These are phyloP conservation scores for Protodeltote pygarga DNA, from an alignment of 2,888 invertebrate species.

Conservation along the genomic window DNA sequence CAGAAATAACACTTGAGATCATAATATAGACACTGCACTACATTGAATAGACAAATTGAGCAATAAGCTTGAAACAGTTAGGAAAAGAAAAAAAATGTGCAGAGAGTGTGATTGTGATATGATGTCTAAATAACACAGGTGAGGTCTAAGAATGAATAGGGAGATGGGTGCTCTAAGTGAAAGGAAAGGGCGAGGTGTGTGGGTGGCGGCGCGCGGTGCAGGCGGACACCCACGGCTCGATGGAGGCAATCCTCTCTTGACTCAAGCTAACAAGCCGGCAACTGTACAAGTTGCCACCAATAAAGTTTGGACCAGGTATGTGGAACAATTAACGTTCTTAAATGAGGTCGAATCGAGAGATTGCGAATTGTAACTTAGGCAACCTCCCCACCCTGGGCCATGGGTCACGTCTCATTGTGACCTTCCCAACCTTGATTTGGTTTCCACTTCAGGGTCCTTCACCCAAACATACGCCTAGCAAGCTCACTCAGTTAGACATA, in stretches of 20 bases:
- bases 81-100: constrained; percentile 66
- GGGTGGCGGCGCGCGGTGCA: constrained; percentile 68
- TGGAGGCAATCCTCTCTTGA: constrained; percentile 70
- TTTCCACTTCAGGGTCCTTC: constrained; percentile 91
- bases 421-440: constrained; percentile 93
- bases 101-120: constrained; percentile 67
- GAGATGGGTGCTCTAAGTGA: constrained; percentile 67
- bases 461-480: constrained; percentile 81
- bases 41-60: constrained; percentile 71
- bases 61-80: constrained; percentile 71
- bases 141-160: constrained; percentile 69
- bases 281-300: constrained; percentile 70
- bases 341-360: constrained; percentile 68
- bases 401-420: constrained; percentile 91
- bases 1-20: constrained; percentile 51
- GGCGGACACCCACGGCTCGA: constrained; percentile 87
- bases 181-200: constrained; percentile 68
- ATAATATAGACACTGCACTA: constrained; percentile 70
- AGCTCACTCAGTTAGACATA: constrained; percentile 64
- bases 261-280: constrained; percentile 77
- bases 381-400: constrained; percentile 79
- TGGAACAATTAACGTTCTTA: constrained; percentile 62
- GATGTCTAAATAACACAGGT: constrained; percentile 68
- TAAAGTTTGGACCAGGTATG: constrained; percentile 64
- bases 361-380: constrained; percentile 64